Conservation (phyloP, 2,797 vertebrate species). For the Eremophila alpestris region DNA sequence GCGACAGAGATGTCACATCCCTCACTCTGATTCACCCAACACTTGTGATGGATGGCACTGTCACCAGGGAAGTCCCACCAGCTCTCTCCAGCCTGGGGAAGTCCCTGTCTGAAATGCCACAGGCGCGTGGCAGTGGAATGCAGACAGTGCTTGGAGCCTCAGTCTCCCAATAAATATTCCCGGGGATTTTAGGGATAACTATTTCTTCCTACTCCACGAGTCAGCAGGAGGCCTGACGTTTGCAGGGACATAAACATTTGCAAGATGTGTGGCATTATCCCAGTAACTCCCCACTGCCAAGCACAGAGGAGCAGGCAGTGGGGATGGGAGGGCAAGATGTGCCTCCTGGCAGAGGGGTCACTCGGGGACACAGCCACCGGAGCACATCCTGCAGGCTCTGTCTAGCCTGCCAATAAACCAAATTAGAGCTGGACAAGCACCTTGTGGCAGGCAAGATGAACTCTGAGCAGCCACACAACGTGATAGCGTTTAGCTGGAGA, state of each 20-base stretch:
- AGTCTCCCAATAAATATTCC: background rate
- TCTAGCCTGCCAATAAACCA: background rate
- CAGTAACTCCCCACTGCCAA: background rate
- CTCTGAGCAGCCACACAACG: background rate
- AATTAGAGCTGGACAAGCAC: background rate
- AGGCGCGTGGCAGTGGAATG: background rate
- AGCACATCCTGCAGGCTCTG: background rate
- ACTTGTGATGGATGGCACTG: background rate
- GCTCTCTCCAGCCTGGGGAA: background rate
- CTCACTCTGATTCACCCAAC: background rate
- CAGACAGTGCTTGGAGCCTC: background rate
- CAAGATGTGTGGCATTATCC: background rate
- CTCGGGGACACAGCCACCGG: background rate
- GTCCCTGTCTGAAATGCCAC: background rate
- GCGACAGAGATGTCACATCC: background rate
- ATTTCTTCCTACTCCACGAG: background rate
- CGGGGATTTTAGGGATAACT: background rate
- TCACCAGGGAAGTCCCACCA: background rate
- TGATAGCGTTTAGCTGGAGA: background rate
- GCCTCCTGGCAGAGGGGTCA: background rate
- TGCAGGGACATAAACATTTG: background rate
- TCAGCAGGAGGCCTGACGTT: background rate
- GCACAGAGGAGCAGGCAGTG: fast-evolving
- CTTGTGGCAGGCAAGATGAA: background rate
- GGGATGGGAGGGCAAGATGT: background rate